Conservation (phyloP, 2,113 vertebrate species). For the Illadopsis cleaveri region DNA sequence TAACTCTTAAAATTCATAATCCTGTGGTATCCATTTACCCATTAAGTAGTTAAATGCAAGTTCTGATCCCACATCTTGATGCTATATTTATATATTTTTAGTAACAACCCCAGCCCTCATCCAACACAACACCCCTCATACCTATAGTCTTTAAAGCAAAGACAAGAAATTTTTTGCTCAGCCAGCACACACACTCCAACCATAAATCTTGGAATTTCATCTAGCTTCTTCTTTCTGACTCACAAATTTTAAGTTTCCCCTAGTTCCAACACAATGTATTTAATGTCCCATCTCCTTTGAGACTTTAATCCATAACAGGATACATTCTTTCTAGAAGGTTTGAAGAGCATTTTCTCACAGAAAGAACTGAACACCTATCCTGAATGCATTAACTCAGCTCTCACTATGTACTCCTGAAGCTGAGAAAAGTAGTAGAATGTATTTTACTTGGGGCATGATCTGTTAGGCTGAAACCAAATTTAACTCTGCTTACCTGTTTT, state of each 20-base stretch:
- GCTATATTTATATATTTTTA: not conserved
- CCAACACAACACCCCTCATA: rapidly evolving
- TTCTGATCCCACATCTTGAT: not conserved
- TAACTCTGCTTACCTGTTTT: not conserved
- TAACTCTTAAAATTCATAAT: not conserved
- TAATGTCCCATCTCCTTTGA: not conserved
- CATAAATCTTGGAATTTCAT: not conserved
- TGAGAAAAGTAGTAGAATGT: not conserved
- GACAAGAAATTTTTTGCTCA: not conserved
- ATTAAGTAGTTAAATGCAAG: not conserved
- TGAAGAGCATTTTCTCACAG: not conserved
- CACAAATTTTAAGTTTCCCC: not conserved
- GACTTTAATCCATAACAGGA: not conserved
- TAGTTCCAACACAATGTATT: not conserved
- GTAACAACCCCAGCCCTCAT: rapidly evolving
- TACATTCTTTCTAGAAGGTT: not conserved
- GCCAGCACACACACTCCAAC: not conserved
- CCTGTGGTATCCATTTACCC: not conserved
- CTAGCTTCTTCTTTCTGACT: not conserved
- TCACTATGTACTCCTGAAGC: not conserved
- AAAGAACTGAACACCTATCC: not conserved
- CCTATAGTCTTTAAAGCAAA: not conserved
- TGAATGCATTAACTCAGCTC: not conserved
- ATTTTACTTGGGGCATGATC: not conserved
- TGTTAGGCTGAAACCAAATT: not conserved